Base-by-base conservation (phyloP, 2,888 invertebrate species). In the Heteromurus nitidus region DNA sequence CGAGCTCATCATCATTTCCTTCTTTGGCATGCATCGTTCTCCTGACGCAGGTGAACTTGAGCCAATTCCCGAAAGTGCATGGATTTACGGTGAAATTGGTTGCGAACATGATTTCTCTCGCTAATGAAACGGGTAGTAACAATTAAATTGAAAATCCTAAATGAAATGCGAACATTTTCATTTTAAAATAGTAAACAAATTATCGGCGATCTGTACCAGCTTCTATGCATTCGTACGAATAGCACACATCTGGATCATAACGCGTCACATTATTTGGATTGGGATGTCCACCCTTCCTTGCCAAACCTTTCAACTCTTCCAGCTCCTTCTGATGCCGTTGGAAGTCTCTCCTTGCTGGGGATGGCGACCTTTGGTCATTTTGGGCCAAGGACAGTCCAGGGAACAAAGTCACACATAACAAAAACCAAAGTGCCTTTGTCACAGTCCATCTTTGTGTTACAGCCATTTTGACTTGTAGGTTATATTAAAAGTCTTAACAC, bases 211-310 rank as follows among this genome's bases (percentile, higher is more conserved):
- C 16, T 18, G 24, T 74, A 80, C 73, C 80, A 16, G 81, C 69
- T 31, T 81, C 75, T 28, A 81, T 68, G 28, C 81, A 81, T 3
- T 69, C 81, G 2, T 28, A n/a, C 0, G 81, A 75, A 58, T 81
- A 81, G 55, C 81, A 81, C 18, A 70, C 47, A 7, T 70, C 65
- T 7, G 47, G 7, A 47, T 81, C 75, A 65, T 53, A 81, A n/a
- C 69, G 74, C 11, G 70, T 75, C 30, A 81, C 73, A 3, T 11
- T 13, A 30, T 70, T 65, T 3, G 69, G 74, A 24, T 70, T 28
- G 11, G 81, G 20, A 70, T 75, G 75, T 3, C 70, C 75, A 31
- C 75, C 81, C 11, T 69, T 28, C 22, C 62, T 36, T 2, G 81
- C 81, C 30, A 81, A 64, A 18, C 47, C 44, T 75, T 75, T 26